Evolutionary conservation across 2,113 vertebrate genomes (phyloP).

Genomic region (Benitochromis conjunctus): DNA sequence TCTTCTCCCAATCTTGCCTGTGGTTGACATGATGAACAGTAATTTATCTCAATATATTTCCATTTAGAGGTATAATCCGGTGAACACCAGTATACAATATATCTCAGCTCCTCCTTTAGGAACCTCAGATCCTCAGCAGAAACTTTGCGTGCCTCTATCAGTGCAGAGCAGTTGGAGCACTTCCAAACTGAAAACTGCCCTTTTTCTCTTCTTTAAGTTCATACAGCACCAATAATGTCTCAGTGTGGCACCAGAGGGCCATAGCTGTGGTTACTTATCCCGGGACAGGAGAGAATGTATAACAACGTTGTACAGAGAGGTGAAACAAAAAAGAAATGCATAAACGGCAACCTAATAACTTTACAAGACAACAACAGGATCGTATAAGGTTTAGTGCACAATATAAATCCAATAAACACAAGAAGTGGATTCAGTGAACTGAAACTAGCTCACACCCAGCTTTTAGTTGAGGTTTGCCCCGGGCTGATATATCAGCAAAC

Average conservation of each 20-base stretch:
- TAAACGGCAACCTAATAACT: not conserved
- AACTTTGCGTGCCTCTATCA: slow-evolving; percentile 57
- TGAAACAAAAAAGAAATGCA: not conserved
- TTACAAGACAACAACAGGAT: not conserved
- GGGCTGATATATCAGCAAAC: slow-evolving; percentile 11
- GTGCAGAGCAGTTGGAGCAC: slow-evolving; percentile 44
- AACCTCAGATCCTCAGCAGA: slow-evolving; percentile 63
- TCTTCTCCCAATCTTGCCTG: no score
- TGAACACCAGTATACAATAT: no score
- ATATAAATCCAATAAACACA: not conserved
- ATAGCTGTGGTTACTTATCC: not conserved
- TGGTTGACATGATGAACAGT: no score
- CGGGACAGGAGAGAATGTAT: not conserved
- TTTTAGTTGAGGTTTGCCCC: not conserved
- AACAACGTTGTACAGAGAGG: not conserved
- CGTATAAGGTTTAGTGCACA: not conserved
- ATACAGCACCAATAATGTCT: not conserved
- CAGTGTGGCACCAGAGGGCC: not conserved
- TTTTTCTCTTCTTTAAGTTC: not conserved
- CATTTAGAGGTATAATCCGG: no score
- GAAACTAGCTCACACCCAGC: not conserved
- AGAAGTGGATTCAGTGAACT: not conserved
- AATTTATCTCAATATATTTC: no score
- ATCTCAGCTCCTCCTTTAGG: no score
- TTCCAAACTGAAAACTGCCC: slow-evolving; percentile 48